Conservation (phyloP, 2,113 vertebrate genomes). For the Acinonyx jubatus region DNA sequence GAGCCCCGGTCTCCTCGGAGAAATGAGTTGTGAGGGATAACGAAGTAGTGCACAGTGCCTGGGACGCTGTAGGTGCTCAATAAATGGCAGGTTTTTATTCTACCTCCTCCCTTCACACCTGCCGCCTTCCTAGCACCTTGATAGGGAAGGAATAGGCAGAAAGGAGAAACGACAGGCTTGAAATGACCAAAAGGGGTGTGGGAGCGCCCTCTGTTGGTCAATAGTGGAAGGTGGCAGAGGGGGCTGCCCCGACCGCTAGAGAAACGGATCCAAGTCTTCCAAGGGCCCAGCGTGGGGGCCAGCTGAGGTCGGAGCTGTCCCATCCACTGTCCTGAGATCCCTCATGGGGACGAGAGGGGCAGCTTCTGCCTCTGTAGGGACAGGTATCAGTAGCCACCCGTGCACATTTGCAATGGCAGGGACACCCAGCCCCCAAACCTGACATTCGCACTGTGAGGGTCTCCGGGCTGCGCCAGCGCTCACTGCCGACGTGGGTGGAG, state of each 20-base stretch:
- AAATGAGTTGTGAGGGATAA: background rate
- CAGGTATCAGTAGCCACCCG: background rate
- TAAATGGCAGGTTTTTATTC: background rate
- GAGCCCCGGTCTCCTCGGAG: background rate
- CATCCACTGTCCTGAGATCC: background rate
- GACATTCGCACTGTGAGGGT: background rate
- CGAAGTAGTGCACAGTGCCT: background rate
- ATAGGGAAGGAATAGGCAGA: accelerated
- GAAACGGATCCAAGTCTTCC: background rate
- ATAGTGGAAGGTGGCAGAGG: background rate
- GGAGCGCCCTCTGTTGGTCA: constrained; percentile 48
- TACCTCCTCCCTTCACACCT: background rate
- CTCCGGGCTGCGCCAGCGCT: background rate
- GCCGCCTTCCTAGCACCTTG: background rate
- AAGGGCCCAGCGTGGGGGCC: background rate
- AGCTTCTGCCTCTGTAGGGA: background rate
- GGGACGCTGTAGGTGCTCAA: background rate
- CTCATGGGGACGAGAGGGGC: background rate
- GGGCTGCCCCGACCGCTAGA: background rate
- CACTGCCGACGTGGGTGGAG: too few species aligned
- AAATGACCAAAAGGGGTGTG: background rate
- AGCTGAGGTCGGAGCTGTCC: background rate
- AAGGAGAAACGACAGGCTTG: background rate
- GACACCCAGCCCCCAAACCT: background rate
- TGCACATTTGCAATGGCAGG: background rate